Evolutionary conservation across 2,113 vertebrate genomes (phyloP), one percentile per base, ranked within the genome.

Genomic region (Phodopus roborovskii): DNA sequence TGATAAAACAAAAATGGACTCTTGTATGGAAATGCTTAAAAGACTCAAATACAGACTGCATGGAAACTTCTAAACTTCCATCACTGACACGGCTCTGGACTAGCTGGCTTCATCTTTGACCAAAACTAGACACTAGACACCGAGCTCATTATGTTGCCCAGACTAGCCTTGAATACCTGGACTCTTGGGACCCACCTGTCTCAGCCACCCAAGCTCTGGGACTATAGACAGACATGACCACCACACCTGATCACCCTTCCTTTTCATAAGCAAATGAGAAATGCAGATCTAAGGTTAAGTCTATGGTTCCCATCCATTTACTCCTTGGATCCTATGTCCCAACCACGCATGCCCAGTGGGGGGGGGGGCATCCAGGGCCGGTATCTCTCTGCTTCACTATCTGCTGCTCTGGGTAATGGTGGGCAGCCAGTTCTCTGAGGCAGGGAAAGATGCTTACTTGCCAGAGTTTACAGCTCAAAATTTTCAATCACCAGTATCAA

Each of bases 311-410:
- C 24, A 8, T n/a, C 36, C 60, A 3, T 33, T 8, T 45, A n/a
- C 48, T 1, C 2, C 13, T 33, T 36, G n/a, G 33, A 45, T 24
- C 10, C 5, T 8, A 1, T 16, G 60, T 45, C 50, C n/a, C 9
- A 50, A 81, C 17, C 12, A 2, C 7, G 26, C 30, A 9, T 3
- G 28, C 6, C 24, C 28, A 1, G 30, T 33, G 8, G 7, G 6
- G 3, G 16, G 8, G 7, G 6, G 3, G 16, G 24, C 1, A 1
- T 13, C 7, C 26, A 2, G 45, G 26, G 2, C 7, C 22, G 7
- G 1, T 16, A 11, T 28, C 45, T 17, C 30, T 9, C 5, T 20
- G 30, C 19, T 26, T 16, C 0, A 8, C 2, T 7, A 53, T 11
- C 60, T 0, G 42, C 5, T 36, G 10, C 56, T 7, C 48, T 70